Base-by-base conservation (phyloP, 2,888 invertebrate species). In the Eristalis tenax region DNA sequence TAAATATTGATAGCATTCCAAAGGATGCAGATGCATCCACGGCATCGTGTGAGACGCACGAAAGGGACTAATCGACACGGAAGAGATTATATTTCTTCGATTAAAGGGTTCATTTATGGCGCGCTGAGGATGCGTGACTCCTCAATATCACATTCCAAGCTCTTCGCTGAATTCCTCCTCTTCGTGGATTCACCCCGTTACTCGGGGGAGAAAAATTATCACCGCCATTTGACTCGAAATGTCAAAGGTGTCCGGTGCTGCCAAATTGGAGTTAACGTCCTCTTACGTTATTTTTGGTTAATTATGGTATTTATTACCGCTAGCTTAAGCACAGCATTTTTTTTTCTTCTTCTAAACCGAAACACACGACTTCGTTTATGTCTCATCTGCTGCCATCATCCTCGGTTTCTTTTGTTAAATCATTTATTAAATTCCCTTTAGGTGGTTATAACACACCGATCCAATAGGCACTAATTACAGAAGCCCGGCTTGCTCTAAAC, bases 1-100 rank as follows among this genome's bases (percentile, higher is more conserved):
- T 85, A 80, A 68, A 56, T 84, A 66, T 80, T 84, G 80, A 81
- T 68, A 71, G 71, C 63, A 76, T 63, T 76, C 71, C 75, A 70
- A 18, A 69, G 57, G 13, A 35, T 64, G 59, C 15, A 1, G 56
- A 40, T 11, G 18, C 35, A 22, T 74, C 6, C 22, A 61, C 18
- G 32, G 35, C 65, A 28, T 50, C 22, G 66, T n/a, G n/a, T n/a
- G n/a, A n/a, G n/a, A n/a, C 40, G 18, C 28, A 78, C 71, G n/a
- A 78, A 74, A 79, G 70, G 61, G 64, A 11, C 71, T 68, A 66
- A 80, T 70, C 75, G 75, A 76, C 70, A 66, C 81, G 81, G 81
- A 84, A 80, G 76, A 85, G 84, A 85, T 76, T 71, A 68, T 50
- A 50, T 50, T 50, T 50, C 50, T 61, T 56, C 56, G 80, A 84